Evolutionary conservation across 2,113 vertebrate genomes (phyloP).

Genomic region (Sturnira hondurensis): DNA sequence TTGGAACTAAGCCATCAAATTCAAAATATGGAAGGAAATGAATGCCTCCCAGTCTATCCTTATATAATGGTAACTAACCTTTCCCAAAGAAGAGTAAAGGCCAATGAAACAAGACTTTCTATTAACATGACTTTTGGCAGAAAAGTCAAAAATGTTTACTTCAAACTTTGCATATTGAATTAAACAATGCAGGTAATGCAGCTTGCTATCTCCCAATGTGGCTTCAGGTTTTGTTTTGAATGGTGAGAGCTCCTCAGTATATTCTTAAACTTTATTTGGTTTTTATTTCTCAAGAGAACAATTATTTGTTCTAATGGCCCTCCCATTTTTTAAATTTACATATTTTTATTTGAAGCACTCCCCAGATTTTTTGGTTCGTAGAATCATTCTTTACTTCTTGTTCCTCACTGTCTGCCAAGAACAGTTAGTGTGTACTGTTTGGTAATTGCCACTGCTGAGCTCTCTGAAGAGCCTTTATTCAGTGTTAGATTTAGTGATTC

Average conservation of each 20-base stretch:
- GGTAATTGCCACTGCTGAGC: constrained; percentile 54
- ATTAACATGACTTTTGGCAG: not conserved
- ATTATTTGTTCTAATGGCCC: constrained; percentile 30
- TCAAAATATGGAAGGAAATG: not conserved
- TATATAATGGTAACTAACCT: not conserved
- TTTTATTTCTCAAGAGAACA: constrained; percentile 44
- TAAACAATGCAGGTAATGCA: not conserved
- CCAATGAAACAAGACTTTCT: not conserved
- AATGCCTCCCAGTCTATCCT: not conserved
- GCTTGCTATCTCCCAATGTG: not conserved
- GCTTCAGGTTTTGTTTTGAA: constrained; percentile 21
- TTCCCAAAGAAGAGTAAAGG: not conserved
- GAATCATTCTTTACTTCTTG: constrained; percentile 66
- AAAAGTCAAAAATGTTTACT: not conserved
- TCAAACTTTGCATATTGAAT: not conserved
- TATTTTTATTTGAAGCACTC: constrained; percentile 62
- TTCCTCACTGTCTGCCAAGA: constrained; percentile 72
- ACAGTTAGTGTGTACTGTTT: constrained; percentile 56
- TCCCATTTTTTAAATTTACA: constrained; percentile 32
- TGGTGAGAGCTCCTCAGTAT: not conserved
- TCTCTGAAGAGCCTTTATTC: constrained; percentile 68
- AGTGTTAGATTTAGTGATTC: constrained; percentile 69
- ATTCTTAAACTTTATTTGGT: constrained; percentile 10
- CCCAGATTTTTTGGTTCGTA: constrained; percentile 48
- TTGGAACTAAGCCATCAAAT: not conserved